phyloP scores from a whole-genome alignment of 2,888 invertebrate species.

The Pseudolycoriella hygida region DNA sequence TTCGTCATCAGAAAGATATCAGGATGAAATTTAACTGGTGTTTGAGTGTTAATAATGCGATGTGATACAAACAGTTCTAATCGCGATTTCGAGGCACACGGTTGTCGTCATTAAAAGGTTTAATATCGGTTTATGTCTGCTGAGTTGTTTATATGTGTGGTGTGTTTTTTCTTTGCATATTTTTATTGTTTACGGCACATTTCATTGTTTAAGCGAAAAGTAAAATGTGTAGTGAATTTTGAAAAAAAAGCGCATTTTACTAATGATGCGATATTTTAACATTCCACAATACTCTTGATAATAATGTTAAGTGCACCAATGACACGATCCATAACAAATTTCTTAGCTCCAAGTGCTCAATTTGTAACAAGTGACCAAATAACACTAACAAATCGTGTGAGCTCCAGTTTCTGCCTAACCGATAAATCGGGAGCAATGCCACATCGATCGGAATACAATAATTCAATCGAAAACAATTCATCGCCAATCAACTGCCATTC shows the following conservation, averaged over 20 bases:
- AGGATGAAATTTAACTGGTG: constrained; percentile 7
- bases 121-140: constrained; percentile 7
- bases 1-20: constrained; percentile 8
- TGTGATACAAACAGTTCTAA: constrained; percentile 8
- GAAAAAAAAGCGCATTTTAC: not conserved
- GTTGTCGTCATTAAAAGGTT: constrained; percentile 4
- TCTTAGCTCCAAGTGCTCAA: constrained; percentile 19
- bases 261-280: not conserved
- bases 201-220: no score
- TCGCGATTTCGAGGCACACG: constrained; percentile 9
- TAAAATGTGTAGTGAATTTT: no score
- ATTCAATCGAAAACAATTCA: constrained; percentile 1
- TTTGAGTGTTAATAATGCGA: constrained; percentile 8
- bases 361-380: constrained; percentile 11
- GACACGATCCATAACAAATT: constrained; percentile 23
- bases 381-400: no score
- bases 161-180: not conserved
- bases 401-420: no score
- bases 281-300: no score
- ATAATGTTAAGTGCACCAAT: constrained; percentile 29
- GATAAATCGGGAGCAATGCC: no score
- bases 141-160: constrained; percentile 3
- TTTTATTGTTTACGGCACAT: no score
- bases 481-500: constrained; percentile 4
- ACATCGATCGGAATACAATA: no score